Conservation (phyloP, 2,797 vertebrate species). For the Helostoma temminkii region DNA sequence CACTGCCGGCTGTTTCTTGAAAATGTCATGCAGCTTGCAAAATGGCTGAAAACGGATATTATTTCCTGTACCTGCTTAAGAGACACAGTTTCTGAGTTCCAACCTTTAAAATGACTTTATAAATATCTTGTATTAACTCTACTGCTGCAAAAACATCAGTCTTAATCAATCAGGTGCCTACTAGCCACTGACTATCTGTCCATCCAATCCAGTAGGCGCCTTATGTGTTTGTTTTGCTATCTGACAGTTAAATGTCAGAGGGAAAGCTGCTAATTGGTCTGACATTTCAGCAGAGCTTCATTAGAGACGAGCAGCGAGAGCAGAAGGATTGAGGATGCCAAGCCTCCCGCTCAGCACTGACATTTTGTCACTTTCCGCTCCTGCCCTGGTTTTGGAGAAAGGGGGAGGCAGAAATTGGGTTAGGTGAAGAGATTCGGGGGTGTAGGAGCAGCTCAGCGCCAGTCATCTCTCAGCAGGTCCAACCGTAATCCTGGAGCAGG, state of each 20-base stretch:
- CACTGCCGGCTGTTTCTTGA: slow-evolving; percentile 61
- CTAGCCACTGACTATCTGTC: slow-evolving; percentile 38
- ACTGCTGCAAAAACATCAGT: slow-evolving; percentile 8
- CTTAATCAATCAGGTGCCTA: slow-evolving; percentile 38
- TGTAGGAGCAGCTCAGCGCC: slow-evolving; percentile 25
- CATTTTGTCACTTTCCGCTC: slow-evolving; percentile 60
- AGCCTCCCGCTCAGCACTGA: slow-evolving; percentile 61
- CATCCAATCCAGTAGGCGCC: slow-evolving; percentile 37
- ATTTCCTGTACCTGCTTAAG: slow-evolving; percentile 34
- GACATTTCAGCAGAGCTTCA: slow-evolving; percentile 75
- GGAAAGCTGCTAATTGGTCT: slow-evolving; percentile 79
- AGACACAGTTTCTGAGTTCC: slow-evolving; percentile 30
- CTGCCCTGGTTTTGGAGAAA: background rate
- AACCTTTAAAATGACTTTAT: slow-evolving; percentile 46
- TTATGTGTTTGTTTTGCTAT: slow-evolving; percentile 63
- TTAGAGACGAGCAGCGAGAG: slow-evolving; percentile 65
- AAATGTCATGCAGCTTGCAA: slow-evolving; percentile 78
- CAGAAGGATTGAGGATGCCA: slow-evolving; percentile 66
- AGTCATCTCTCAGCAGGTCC: slow-evolving; percentile 39
- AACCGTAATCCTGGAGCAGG: background rate
- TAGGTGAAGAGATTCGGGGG: slow-evolving; percentile 3
- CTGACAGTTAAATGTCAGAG: slow-evolving; percentile 78
- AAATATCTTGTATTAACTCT: slow-evolving; percentile 47
- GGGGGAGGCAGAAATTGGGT: background rate
- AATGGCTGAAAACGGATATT: slow-evolving; percentile 54